Conservation (phyloP, 2,888 invertebrate species). For the Teleiodes luculella region DNA sequence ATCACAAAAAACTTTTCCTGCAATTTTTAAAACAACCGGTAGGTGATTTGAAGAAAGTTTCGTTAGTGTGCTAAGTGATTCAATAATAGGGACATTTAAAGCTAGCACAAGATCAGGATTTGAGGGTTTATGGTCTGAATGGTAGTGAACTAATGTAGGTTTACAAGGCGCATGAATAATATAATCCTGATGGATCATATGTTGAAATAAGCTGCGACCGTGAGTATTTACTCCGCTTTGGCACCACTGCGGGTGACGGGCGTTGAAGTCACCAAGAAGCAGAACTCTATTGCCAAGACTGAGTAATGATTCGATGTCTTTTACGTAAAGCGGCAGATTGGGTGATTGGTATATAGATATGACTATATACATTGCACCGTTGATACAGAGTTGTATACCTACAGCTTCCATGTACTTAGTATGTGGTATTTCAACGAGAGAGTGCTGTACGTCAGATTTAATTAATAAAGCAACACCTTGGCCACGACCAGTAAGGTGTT, state of each 20-base stretch:
- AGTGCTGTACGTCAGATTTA: background rate
- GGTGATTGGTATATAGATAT: slow-evolving; percentile 17
- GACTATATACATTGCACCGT: background rate
- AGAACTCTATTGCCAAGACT: slow-evolving; percentile 3
- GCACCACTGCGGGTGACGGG: slow-evolving; percentile 8
- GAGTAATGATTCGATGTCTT: slow-evolving; percentile 13
- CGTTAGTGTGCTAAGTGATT: background rate
- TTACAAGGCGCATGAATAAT: background rate
- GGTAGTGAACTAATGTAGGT: slow-evolving; percentile 9
- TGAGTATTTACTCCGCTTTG: background rate
- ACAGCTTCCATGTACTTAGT: background rate
- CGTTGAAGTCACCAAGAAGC: slow-evolving; percentile 15
- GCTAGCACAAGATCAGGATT: slow-evolving; percentile 12
- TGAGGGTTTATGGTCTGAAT: background rate
- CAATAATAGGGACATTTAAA: background rate
- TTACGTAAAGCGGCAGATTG: slow-evolving; percentile 6
- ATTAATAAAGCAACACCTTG: slow-evolving; percentile 9
- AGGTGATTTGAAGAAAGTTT: slow-evolving; percentile 17
- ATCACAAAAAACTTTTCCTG: background rate
- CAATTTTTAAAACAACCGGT: slow-evolving; percentile 8
- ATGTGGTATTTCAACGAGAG: background rate
- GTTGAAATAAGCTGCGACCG: slow-evolving; percentile 6
- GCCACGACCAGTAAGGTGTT: background rate
- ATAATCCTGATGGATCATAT: slow-evolving; percentile 10
- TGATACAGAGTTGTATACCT: background rate